Conservation (phyloP, 2,113 vertebrate genomes). For the Galbula dea region DNA sequence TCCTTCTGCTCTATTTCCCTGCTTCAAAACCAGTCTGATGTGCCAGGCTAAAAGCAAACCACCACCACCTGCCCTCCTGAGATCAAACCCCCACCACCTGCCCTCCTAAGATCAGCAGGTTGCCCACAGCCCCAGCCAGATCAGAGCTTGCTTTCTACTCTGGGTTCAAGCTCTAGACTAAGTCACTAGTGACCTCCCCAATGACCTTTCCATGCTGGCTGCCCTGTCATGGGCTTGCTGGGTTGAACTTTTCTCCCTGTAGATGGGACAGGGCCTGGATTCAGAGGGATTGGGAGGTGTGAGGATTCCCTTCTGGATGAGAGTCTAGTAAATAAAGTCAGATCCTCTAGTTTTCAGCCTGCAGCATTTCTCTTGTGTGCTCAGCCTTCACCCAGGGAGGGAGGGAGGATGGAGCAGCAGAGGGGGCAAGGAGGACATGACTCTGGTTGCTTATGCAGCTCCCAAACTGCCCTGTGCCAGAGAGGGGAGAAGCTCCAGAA, state of each 20-base stretch:
- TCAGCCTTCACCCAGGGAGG: rapidly evolving
- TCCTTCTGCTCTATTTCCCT: not conserved
- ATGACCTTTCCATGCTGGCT: not conserved
- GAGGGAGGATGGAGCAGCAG: not conserved
- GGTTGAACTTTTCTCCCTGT: not conserved
- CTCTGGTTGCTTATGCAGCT: not conserved
- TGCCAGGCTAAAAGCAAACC: not conserved
- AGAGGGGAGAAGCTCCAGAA: not conserved
- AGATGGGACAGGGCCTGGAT: not conserved
- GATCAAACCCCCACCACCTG: too few species aligned
- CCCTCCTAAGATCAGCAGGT: too few species aligned
- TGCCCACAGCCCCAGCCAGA: too few species aligned
- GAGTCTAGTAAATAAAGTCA: not conserved
- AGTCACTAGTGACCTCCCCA: not conserved
- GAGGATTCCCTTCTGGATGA: not conserved
- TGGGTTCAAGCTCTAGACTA: not conserved
- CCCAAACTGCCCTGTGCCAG: not conserved
- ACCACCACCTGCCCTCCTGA: not conserved
- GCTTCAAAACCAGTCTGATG: not conserved
- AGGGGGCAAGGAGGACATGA: not conserved
- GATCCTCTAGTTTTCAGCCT: not conserved
- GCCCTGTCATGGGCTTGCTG: not conserved
- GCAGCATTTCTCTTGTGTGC: not conserved
- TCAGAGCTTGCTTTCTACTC: not conserved
- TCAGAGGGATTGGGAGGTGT: not conserved